These are phyloP conservation scores for Linnaemya tessellans DNA, from an alignment of 2,888 invertebrate genomes.

Conservation along the genomic window DNA sequence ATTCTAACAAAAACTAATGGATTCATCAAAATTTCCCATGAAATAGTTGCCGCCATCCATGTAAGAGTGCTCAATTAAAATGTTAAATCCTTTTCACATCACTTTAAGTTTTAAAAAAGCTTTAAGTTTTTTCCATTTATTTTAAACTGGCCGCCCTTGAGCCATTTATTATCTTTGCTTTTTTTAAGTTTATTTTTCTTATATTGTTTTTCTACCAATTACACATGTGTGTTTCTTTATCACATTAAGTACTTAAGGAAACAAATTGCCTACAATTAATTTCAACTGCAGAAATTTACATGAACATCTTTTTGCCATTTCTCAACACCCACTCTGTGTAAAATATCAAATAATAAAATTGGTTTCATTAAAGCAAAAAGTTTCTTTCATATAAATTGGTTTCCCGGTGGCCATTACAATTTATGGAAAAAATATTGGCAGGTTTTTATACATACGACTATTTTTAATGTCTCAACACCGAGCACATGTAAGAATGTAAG, in stretches of 20 bases:
- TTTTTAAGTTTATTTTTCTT: background rate
- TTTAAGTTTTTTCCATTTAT: too few relatives aligned
- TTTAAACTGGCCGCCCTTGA: background rate
- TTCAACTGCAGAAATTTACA: background rate
- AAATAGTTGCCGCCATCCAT: too few relatives aligned
- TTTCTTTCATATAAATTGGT: background rate
- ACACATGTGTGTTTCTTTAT: background rate
- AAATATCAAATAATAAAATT: background rate
- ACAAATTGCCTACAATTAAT: constrained; percentile 9
- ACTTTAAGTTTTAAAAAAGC: too few relatives aligned
- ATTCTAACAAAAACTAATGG: too few relatives aligned
- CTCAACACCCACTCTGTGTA: background rate
- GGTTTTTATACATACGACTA: constrained; percentile 10
- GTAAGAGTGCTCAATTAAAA: too few relatives aligned
- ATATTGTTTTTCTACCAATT: background rate
- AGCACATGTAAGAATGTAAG: constrained; percentile 10
- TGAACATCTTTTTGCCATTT: background rate
- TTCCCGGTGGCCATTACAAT: constrained; percentile 14
- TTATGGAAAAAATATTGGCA: constrained; percentile 35
- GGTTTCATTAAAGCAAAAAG: background rate
- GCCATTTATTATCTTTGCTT: background rate
- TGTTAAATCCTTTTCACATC: too few relatives aligned
- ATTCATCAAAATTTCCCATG: too few relatives aligned
- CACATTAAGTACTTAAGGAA: background rate
- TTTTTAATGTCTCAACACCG: background rate